phyloP scores from a whole-genome alignment of 2,797 vertebrate species.

The Synanceia verrucosa region DNA sequence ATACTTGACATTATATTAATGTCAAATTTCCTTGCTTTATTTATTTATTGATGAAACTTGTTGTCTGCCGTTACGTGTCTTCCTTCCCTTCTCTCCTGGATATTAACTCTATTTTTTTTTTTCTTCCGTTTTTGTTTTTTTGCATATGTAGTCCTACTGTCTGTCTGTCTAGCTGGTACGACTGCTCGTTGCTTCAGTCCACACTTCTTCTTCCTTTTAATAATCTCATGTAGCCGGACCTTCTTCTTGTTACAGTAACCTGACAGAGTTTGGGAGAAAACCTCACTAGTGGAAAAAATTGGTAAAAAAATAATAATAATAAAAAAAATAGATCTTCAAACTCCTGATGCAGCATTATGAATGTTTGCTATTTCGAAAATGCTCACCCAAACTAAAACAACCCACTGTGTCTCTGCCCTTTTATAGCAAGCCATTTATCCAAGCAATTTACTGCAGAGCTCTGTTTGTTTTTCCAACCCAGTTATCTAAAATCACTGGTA shows the following conservation, averaged over 20 bases:
- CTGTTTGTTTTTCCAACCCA: not conserved
- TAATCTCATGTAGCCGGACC: conserved; percentile 17
- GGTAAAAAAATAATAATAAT: not conserved
- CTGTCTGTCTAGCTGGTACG: not conserved
- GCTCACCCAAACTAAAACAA: not conserved
- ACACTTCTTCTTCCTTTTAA: not conserved
- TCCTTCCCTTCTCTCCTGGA: no score
- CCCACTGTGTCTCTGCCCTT: not conserved
- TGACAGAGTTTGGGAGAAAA: not conserved
- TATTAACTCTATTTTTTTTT: not conserved
- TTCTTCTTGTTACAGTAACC: not conserved
- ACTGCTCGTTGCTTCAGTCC: not conserved
- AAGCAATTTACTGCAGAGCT: not conserved
- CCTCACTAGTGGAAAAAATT: not conserved
- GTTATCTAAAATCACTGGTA: not conserved
- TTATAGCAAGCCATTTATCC: not conserved
- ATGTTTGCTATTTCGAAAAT: not conserved
- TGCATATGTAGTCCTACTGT: not conserved
- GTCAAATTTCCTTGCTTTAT: not conserved
- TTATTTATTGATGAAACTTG: not conserved
- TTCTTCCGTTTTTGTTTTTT: not conserved
- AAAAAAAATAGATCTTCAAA: not conserved
- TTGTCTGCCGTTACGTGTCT: no score
- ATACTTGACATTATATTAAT: not conserved
- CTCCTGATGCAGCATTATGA: conserved; percentile 5